Base-by-base conservation (phyloP, 2,888 invertebrate genomes). In the Ennomos erosarius region DNA sequence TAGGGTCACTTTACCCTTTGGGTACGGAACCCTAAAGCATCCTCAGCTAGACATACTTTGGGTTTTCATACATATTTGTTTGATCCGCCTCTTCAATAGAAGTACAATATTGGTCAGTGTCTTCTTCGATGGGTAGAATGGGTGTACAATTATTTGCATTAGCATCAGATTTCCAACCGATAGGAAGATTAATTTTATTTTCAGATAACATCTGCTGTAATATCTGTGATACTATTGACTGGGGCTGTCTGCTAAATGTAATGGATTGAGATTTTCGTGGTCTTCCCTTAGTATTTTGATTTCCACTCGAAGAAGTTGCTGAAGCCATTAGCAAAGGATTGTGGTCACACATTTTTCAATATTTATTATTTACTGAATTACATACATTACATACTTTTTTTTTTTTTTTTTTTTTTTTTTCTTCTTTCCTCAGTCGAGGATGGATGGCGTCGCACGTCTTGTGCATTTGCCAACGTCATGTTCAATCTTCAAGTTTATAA, bases 181-280 rank as follows among this genome's bases (percentile, higher is more conserved):
- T 60, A 9, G 59, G 59, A 35, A 60, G n/a, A 35, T 9, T 43
- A 46, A 51, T 50, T 42, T 50, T 52, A 52, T 61, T 58, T 45
- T 68, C 63, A 9, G 64, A 54, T 60, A 69, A 73, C 16, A 70
- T 68, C 69, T 80, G 73, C 54, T 61, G 71, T 49, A 90, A 65
- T 62, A 87, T 73, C 55, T 79, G 74, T 35, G 88, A 81, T 63
- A 90, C 73, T 33, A 85, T 77, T n/a, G 90, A 90, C 60, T 74
- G 78, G 11, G 89, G 90, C 67, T 84, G 82, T 46, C 84, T 74
- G 44, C 84, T 78, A 69, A 88, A 90, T 58, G 67, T 73, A 44
- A 81, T 74, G 26, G 74, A 67, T 42, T 80, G 78, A 16, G 64
- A 70, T 46, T 71, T 75, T 38, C 55, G 66, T 37, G 90, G 90